Percentiles rank a stretch among this genome's conserved stretches.
These are phyloP conservation scores for Psephotus haematonotus DNA, from an alignment of 2,113 vertebrate species.

Conservation along the genomic window DNA sequence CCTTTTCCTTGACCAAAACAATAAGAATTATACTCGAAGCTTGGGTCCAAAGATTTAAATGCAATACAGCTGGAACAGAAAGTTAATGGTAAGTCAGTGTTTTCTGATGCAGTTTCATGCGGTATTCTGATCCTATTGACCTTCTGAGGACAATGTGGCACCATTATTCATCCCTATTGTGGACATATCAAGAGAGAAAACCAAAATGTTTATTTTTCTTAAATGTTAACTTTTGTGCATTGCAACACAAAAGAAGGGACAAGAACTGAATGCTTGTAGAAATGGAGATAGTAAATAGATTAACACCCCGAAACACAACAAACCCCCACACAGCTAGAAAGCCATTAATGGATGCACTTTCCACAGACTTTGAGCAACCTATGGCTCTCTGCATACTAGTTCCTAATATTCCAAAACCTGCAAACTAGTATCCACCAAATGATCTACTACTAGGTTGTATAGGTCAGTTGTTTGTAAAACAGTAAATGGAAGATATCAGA, in stretches of 20 bases:
- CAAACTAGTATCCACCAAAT: background rate
- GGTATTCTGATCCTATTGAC: background rate
- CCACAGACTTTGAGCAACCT: background rate
- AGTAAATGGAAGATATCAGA: background rate
- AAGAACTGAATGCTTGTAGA: background rate
- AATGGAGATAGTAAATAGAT: background rate
- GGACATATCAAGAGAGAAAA: background rate
- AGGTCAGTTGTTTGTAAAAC: background rate
- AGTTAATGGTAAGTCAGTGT: background rate
- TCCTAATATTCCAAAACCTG: background rate
- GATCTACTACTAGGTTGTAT: background rate
- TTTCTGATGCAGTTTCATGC: background rate
- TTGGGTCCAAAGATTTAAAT: background rate
- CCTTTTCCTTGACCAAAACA: constrained; percentile 25
- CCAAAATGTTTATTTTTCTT: background rate
- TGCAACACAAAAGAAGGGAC: background rate
- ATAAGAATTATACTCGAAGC: background rate
- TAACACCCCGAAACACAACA: background rate
- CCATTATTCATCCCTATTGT: background rate
- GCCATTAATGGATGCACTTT: background rate
- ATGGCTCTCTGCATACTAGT: background rate
- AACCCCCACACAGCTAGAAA: background rate
- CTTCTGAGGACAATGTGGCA: background rate
- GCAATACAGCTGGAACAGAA: background rate
- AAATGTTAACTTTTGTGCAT: background rate